Conservation (phyloP, 1,140 invertebrate genomes). For the Hylaeus anthracinus region DNA sequence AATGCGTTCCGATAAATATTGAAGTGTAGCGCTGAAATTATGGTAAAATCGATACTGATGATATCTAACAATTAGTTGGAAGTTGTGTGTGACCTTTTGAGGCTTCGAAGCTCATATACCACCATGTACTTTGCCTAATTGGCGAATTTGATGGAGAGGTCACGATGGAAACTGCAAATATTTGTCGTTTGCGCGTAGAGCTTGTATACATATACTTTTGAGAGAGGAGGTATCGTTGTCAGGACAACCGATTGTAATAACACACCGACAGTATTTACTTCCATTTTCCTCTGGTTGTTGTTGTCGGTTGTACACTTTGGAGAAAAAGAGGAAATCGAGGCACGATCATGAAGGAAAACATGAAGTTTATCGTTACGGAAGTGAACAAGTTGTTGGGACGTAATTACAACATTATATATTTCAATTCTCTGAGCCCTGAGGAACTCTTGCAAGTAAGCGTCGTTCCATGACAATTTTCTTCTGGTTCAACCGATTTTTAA, state of each 20-base stretch:
- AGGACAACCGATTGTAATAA: conserved; percentile 16
- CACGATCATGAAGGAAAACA: conserved; percentile 85
- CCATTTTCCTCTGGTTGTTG: neutral
- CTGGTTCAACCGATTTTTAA: too few species aligned
- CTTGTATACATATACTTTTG: neutral
- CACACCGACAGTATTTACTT: neutral
- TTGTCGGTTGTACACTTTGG: too few species aligned
- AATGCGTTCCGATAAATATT: neutral
- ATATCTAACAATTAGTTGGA: neutral
- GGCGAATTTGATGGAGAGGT: conserved; percentile 12
- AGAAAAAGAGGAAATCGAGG: too few species aligned
- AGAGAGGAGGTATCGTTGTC: conserved; percentile 6
- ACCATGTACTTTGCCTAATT: neutral
- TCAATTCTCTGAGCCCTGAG: conserved; percentile 89
- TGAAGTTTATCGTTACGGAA: conserved; percentile 90
- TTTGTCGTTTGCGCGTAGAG: neutral
- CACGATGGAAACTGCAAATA: neutral
- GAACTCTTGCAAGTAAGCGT: conserved; percentile 87
- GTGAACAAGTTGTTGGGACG: conserved; percentile 88
- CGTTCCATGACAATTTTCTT: neutral
- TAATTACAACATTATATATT: conserved; percentile 91
- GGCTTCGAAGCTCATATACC: neutral
- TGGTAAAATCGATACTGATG: conserved; percentile 10
- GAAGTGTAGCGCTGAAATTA: neutral
- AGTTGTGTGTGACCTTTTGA: conserved; percentile 19